A percentile compares a stretch with the other conserved stretches of the same genome.
These are phyloP conservation scores for Reticulitermes lucifugus DNA, from an alignment of 2,888 invertebrate genomes.

Conservation along the genomic window DNA sequence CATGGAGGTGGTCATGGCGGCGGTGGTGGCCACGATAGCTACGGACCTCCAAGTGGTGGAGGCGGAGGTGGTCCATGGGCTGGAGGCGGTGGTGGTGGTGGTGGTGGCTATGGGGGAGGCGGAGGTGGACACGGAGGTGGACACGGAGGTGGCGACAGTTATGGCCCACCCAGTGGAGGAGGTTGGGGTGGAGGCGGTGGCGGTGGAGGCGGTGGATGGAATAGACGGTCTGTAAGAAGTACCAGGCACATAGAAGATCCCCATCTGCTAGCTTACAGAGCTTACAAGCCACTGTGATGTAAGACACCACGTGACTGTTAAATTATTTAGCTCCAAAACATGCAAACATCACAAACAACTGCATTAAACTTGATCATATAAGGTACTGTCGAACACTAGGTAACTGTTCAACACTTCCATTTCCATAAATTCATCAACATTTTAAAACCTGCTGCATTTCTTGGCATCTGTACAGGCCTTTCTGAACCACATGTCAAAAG, in stretches of 20 bases:
- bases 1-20: constrained; percentile 54
- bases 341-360: too few species aligned
- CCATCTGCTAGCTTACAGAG: constrained; percentile 49
- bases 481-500: too few species aligned
- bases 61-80: constrained; percentile 49
- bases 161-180: constrained; percentile 54
- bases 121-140: constrained; percentile 55
- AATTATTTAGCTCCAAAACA: too few species aligned
- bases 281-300: constrained; percentile 19
- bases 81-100: constrained; percentile 46
- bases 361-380: too few species aligned
- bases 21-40: constrained; percentile 51
- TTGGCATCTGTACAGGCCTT: too few species aligned
- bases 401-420: too few species aligned
- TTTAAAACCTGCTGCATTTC: too few species aligned
- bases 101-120: constrained; percentile 54
- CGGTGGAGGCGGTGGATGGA: constrained; percentile 60
- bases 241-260: constrained; percentile 53
- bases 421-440: too few species aligned
- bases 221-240: constrained; percentile 65
- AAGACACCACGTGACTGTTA: too few species aligned
- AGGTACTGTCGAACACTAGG: too few species aligned
- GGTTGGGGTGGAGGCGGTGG: constrained; percentile 62
- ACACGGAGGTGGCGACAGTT: constrained; percentile 55
- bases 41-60: constrained; percentile 51